These are phyloP conservation scores for Pseudorasbora parva DNA, from an alignment of 2,113 vertebrate species.

Conservation along the genomic window DNA sequence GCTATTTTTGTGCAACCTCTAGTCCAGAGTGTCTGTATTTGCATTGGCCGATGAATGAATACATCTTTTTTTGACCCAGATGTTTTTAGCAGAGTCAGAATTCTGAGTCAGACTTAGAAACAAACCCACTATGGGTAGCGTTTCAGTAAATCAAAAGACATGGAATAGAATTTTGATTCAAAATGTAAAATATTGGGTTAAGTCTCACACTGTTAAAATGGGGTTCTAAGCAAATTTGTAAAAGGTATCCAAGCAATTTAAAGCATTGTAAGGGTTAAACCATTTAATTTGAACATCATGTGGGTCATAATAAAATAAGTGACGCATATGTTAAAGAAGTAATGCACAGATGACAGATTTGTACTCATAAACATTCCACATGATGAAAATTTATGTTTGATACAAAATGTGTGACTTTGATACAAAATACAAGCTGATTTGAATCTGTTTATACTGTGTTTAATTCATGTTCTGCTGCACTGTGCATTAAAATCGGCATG, in stretches of 20 bases:
- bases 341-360: too few relatives aligned
- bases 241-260: background rate
- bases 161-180: background rate
- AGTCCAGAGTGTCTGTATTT: constrained; percentile 22
- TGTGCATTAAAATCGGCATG: background rate
- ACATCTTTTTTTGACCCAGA: background rate
- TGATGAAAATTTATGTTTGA: background rate
- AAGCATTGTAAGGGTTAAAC: too few relatives aligned
- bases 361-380: background rate
- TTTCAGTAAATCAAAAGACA: background rate
- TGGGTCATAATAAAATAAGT: too few relatives aligned
- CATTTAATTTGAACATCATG: too few relatives aligned
- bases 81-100: constrained; percentile 13
- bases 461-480: background rate
- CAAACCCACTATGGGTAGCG: background rate
- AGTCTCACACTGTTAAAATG: background rate
- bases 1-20: constrained; percentile 22
- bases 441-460: background rate
- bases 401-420: background rate
- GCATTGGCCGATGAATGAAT: background rate
- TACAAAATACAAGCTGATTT: background rate
- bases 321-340: too few relatives aligned
- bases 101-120: constrained; percentile 9
- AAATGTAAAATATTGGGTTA: background rate
- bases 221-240: background rate